These are phyloP conservation scores for Diaphora mendica DNA, from an alignment of 2,888 invertebrate species.

Conservation along the genomic window DNA sequence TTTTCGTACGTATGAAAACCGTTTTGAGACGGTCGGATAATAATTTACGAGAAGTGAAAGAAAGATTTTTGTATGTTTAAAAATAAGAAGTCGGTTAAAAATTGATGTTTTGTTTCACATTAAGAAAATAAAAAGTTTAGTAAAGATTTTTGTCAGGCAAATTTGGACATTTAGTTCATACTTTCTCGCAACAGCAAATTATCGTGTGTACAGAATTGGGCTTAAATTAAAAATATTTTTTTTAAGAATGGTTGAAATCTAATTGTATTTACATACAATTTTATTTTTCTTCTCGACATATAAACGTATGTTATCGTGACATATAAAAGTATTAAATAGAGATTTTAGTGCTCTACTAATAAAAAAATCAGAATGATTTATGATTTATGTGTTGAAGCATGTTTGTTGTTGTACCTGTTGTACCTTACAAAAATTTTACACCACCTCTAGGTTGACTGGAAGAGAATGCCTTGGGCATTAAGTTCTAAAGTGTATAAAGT, in stretches of 20 bases:
- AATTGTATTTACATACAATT: too few species aligned
- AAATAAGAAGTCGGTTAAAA: too few species aligned
- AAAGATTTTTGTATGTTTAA: constrained; percentile 9
- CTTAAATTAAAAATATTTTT: not conserved
- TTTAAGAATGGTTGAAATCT: too few species aligned
- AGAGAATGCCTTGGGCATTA: too few species aligned
- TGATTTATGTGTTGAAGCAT: too few species aligned
- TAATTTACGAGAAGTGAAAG: constrained; percentile 13
- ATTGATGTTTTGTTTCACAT: not conserved
- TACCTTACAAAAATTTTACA: too few species aligned
- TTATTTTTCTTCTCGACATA: too few species aligned
- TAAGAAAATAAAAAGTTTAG: not conserved
- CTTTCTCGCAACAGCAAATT: not conserved
- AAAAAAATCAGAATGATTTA: too few species aligned
- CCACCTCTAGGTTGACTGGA: too few species aligned
- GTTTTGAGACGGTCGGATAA: constrained; percentile 27
- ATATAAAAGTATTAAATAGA: not conserved
- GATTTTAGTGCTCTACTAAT: too few species aligned
- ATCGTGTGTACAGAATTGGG: not conserved
- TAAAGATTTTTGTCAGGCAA: not conserved
- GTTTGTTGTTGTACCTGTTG: too few species aligned
- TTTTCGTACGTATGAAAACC: not conserved
- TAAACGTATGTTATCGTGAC: not conserved
- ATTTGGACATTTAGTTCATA: not conserved
- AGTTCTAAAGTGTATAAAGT: too few species aligned